These are phyloP conservation scores for Petaurus breviceps DNA, from an alignment of 2,113 vertebrate genomes.

Conservation along the genomic window DNA sequence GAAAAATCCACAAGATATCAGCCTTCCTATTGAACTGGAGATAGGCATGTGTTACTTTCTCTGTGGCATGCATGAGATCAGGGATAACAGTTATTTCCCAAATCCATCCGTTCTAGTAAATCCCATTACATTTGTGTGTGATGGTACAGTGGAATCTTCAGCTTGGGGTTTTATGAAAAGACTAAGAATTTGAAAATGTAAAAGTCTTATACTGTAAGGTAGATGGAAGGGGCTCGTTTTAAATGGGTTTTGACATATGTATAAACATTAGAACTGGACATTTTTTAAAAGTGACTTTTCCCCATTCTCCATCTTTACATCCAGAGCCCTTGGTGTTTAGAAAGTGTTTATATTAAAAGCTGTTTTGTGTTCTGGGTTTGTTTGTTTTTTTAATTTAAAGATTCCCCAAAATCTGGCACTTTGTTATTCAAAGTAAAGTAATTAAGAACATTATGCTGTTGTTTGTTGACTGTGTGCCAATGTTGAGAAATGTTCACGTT, in stretches of 20 bases:
- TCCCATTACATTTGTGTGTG: conserved; percentile 44
- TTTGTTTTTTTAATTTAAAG: conserved; percentile 50
- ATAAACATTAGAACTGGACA: conserved; percentile 22
- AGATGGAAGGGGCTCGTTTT: background rate
- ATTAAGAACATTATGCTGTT: conserved; percentile 59
- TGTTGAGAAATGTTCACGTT: conserved; percentile 70
- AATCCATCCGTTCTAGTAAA: conserved; percentile 50
- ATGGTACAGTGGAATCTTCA: conserved; percentile 55
- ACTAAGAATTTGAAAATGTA: conserved; percentile 60
- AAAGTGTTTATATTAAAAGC: conserved; percentile 19
- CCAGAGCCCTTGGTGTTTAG: conserved; percentile 41
- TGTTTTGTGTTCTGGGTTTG: background rate
- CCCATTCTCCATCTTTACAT: background rate
- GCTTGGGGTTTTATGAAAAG: conserved; percentile 66
- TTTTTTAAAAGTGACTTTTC: conserved; percentile 34
- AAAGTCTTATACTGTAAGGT: conserved; percentile 12
- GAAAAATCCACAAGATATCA: conserved; percentile 60
- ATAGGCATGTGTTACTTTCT: conserved; percentile 58
- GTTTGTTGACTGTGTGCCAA: conserved; percentile 78
- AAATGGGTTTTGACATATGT: conserved; percentile 4
- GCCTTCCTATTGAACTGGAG: conserved; percentile 56
- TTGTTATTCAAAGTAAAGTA: conserved; percentile 69
- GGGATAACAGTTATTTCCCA: conserved; percentile 42
- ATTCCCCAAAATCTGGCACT: conserved; percentile 52
- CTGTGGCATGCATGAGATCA: conserved; percentile 61